Conservation (phyloP, 2,113 vertebrate species). For the Periophthalmodon schlosseri region DNA sequence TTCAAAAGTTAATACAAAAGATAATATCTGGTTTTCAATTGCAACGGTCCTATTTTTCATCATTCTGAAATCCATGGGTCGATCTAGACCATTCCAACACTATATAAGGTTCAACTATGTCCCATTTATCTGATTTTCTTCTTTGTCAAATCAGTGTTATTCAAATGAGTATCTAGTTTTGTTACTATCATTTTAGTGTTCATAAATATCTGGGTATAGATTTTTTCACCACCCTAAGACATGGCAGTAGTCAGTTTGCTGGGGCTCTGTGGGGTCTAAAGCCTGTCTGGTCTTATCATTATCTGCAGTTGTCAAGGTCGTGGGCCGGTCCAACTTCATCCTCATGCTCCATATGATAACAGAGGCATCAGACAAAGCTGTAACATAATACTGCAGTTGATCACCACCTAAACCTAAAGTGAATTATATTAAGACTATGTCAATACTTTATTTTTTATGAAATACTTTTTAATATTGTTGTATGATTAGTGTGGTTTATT, state of each 20-base stretch:
- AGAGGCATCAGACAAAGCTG: constrained; percentile 31
- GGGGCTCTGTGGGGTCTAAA: not conserved
- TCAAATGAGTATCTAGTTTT: not conserved
- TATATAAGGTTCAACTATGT: not conserved
- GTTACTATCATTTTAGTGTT: not conserved
- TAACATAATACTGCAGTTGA: not conserved
- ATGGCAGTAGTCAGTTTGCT: not conserved
- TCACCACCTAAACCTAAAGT: not conserved
- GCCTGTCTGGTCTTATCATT: constrained; percentile 52
- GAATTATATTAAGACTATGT: not conserved
- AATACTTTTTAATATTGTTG: not conserved
- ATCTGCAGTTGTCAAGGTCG: constrained; percentile 37
- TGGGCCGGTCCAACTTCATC: constrained; percentile 47
- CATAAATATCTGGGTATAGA: not conserved
- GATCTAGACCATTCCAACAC: not conserved
- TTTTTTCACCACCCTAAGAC: not conserved
- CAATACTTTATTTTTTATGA: not conserved
- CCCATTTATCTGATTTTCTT: too few species aligned
- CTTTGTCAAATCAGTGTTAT: not conserved
- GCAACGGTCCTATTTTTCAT: too few species aligned
- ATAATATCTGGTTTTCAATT: too few species aligned
- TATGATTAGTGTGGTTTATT: not conserved
- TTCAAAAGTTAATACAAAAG: too few species aligned
- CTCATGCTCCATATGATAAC: constrained; percentile 60
- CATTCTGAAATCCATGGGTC: too few species aligned